Evolutionary conservation across 2,113 vertebrate species (phyloP).

Genomic region (Pogonocichla stellata): DNA sequence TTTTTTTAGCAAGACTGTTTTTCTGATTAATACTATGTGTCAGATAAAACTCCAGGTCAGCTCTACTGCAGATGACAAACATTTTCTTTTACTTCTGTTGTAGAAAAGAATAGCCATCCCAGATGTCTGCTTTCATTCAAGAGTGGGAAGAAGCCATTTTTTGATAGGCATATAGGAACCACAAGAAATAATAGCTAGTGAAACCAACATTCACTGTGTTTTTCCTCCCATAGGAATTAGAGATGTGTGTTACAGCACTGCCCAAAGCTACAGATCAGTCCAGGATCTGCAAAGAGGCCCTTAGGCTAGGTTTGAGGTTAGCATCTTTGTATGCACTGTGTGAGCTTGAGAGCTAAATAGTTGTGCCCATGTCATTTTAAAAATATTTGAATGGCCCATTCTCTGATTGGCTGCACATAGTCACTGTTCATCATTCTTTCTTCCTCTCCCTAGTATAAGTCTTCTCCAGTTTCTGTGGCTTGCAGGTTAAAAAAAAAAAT

Average conservation of each 20-base stretch:
- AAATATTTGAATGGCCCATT: neutral
- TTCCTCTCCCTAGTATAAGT: neutral
- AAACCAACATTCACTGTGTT: neutral
- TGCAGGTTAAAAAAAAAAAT: neutral
- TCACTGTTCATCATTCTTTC: neutral
- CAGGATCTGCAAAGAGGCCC: neutral
- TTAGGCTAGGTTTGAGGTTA: neutral
- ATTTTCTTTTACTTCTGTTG: neutral
- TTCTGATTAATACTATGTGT: neutral
- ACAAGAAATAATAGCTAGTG: neutral
- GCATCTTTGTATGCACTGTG: neutral
- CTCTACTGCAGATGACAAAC: neutral
- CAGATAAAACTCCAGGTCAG: neutral
- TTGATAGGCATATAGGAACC: neutral
- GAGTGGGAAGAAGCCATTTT: neutral
- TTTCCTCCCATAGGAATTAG: neutral
- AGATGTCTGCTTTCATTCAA: neutral
- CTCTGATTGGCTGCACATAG: neutral
- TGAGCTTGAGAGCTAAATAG: neutral
- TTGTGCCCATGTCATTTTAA: neutral
- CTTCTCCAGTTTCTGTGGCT: neutral
- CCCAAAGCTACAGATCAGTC: neutral
- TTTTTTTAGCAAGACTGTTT: neutral
- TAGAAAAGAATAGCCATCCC: neutral
- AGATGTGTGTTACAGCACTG: neutral